These are phyloP conservation scores for Ruditapes philippinarum DNA, from an alignment of 1,140 invertebrate genomes.

Conservation along the genomic window DNA sequence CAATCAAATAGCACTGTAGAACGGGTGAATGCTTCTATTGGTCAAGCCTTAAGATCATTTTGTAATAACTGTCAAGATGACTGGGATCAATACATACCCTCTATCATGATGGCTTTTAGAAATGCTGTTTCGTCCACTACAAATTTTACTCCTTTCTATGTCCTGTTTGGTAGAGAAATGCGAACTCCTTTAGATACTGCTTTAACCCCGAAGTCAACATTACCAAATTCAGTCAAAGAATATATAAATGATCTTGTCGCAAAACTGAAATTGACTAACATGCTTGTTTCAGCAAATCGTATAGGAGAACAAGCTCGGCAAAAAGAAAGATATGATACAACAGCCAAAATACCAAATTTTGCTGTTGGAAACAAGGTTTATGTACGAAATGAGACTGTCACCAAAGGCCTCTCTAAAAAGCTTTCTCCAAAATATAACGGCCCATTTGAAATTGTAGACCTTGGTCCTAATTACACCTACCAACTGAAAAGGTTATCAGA, in stretches of 20 bases:
- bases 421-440: neutral
- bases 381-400: neutral
- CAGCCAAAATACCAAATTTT: neutral
- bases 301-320: neutral
- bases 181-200: neutral
- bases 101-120: neutral
- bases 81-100: neutral
- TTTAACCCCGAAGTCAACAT: neutral
- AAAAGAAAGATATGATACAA: neutral
- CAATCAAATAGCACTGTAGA: conserved; percentile 70
- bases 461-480: neutral
- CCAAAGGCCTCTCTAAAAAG: neutral
- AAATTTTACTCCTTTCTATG: neutral
- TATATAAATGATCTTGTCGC: neutral
- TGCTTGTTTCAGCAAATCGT: neutral
- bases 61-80: conserved; percentile 16
- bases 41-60: conserved; percentile 42
- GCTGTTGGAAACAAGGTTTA: neutral
- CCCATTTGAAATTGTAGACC: neutral
- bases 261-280: neutral
- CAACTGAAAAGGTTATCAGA: neutral
- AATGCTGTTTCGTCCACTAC: neutral
- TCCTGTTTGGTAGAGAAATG: neutral
- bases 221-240: neutral
- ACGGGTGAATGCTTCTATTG: conserved; percentile 39